A percentile compares a stretch with the other conserved stretches of the same genome.
Evolutionary conservation across 2,888 invertebrate genomes (phyloP).

Genomic region (Melipona beecheii): DNA sequence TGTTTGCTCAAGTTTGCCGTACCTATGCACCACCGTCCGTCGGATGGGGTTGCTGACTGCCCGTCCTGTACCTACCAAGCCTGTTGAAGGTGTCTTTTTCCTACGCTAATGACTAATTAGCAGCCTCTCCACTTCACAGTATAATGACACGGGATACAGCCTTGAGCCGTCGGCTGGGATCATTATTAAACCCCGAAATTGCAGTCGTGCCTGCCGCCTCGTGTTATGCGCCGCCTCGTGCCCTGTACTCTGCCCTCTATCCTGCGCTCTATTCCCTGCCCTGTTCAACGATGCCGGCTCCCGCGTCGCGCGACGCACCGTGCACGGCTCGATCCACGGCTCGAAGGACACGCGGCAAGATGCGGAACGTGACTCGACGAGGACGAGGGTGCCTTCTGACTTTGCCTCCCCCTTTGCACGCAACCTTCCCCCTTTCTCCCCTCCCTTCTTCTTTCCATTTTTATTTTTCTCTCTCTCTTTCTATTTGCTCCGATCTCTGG

Average conservation of each 20-base stretch:
- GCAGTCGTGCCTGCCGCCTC: conserved; percentile 65
- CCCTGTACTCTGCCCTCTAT: conserved; percentile 51
- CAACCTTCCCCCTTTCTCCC: background rate
- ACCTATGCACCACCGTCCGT: conserved; percentile 68
- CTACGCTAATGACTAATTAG: conserved; percentile 84
- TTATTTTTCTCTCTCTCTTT: background rate
- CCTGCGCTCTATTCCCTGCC: conserved; percentile 30
- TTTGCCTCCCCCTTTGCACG: conserved; percentile 9
- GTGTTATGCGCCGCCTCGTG: conserved; percentile 50
- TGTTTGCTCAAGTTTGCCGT: conserved; percentile 82
- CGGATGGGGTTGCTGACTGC: conserved; percentile 70
- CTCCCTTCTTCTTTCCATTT: background rate
- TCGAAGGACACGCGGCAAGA: conserved; percentile 62
- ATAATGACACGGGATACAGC: conserved; percentile 80
- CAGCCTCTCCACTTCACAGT: conserved; percentile 80
- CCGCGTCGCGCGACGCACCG: background rate
- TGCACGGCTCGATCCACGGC: conserved; percentile 34
- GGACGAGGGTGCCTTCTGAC: conserved; percentile 57
- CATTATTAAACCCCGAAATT: conserved; percentile 80
- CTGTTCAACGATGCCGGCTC: conserved; percentile 5
- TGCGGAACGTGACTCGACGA: conserved; percentile 64
- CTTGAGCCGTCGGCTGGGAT: conserved; percentile 69
- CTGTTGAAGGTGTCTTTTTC: conserved; percentile 82
- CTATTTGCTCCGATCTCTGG: background rate
- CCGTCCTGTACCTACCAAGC: conserved; percentile 65